Percentiles rank a stretch among this genome's conserved stretches.
These are phyloP conservation scores for Gavialis gangeticus DNA, from an alignment of 2,113 vertebrate species.

Conservation along the genomic window DNA sequence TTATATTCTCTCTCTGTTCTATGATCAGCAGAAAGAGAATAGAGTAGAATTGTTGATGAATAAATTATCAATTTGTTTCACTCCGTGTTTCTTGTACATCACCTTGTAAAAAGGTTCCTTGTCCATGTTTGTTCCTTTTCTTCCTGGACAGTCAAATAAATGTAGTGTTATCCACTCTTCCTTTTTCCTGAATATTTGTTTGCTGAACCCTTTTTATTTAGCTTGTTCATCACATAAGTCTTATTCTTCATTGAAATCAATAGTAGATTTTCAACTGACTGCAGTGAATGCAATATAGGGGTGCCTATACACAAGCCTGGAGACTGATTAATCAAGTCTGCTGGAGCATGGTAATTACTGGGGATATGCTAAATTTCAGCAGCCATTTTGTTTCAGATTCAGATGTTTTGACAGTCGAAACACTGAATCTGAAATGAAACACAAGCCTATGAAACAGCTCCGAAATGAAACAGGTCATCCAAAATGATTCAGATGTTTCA, in stretches of 20 bases:
- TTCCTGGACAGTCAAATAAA: neutral
- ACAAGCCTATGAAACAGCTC: no score
- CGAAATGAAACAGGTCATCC: no score
- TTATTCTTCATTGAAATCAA: neutral
- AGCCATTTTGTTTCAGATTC: no score
- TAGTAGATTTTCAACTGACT: neutral
- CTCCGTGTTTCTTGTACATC: neutral
- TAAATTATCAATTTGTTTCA: neutral
- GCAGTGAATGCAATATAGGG: neutral
- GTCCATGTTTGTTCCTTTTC: neutral
- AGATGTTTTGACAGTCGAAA: no score
- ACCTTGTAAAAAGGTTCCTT: neutral
- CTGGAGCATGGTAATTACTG: no score
- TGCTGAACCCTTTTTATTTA: neutral
- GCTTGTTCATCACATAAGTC: neutral
- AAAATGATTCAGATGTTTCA: no score
- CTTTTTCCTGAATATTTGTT: neutral
- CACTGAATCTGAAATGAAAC: no score
- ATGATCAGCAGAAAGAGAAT: neutral
- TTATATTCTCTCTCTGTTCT: neutral
- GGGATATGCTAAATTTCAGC: no score
- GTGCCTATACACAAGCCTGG: no score
- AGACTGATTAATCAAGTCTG: no score
- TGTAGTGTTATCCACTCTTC: neutral
- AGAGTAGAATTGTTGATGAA: neutral